Conservation (phyloP, 2,888 invertebrate species). For the Endomychus coccineus region DNA sequence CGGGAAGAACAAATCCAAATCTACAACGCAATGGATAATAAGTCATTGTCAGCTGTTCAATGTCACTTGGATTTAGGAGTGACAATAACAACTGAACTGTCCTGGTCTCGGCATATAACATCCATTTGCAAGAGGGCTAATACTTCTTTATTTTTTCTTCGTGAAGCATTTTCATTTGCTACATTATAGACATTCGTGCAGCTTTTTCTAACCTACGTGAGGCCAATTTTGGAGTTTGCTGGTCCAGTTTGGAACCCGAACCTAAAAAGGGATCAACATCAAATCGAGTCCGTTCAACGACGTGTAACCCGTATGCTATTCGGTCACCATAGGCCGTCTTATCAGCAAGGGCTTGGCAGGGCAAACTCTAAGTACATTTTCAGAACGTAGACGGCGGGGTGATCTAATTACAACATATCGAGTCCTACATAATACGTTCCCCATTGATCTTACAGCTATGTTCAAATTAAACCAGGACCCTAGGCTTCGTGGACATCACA, state of each 20-base stretch:
- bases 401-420: too few relatives aligned
- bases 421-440: background rate
- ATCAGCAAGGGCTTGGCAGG: too few relatives aligned
- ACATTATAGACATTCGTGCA: too few relatives aligned
- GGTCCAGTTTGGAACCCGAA: conserved; percentile 2
- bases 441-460: conserved; percentile 2
- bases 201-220: too few relatives aligned
- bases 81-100: conserved; percentile 1
- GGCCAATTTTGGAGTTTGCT: conserved; percentile 1
- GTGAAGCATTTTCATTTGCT: too few relatives aligned
- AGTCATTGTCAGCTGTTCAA: too few relatives aligned
- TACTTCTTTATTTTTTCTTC: conserved; percentile 3
- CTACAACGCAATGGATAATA: too few relatives aligned
- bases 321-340: too few relatives aligned
- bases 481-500: background rate
- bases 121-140: conserved; percentile 1
- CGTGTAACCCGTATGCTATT: conserved; percentile 1
- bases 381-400: too few relatives aligned
- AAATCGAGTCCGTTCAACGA: conserved; percentile 3
- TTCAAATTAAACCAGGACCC: conserved; percentile 1
- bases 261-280: background rate
- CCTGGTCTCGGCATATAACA: conserved; percentile 4
- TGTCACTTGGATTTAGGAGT: conserved; percentile 5
- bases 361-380: too few relatives aligned
- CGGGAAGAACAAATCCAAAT: too few relatives aligned